A percentile compares a stretch with the other conserved stretches of the same genome.
phyloP scores from a whole-genome alignment of 2,797 vertebrate species.

The Sebastes ruberrimus region DNA sequence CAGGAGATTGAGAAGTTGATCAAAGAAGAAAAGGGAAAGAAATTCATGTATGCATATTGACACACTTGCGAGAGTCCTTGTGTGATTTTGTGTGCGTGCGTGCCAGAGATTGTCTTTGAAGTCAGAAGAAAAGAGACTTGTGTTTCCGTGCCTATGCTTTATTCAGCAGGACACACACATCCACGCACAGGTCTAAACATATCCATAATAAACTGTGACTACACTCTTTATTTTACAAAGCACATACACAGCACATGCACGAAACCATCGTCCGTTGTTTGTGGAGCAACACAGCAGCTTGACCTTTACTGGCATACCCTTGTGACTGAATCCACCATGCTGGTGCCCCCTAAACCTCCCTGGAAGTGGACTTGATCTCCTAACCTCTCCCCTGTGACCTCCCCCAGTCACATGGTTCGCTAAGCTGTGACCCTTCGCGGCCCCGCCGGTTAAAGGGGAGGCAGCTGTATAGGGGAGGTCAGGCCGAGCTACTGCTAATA shows the following conservation, averaged over 20 bases:
- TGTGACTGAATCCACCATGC: conserved; percentile 30
- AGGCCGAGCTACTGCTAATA: conserved; percentile 59
- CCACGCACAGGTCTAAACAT: conserved; percentile 28
- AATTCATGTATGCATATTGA: conserved; percentile 51
- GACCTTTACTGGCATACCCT: conserved; percentile 39
- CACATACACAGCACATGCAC: neutral
- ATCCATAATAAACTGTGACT: conserved; percentile 44
- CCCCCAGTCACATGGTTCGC: conserved; percentile 69
- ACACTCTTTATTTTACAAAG: neutral
- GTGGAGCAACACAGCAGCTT: conserved; percentile 16
- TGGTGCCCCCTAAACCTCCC: conserved; percentile 44
- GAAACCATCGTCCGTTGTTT: neutral
- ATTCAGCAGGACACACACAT: conserved; percentile 54
- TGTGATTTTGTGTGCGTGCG: conserved; percentile 27
- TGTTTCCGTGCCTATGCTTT: conserved; percentile 52
- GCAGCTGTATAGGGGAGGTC: conserved; percentile 68
- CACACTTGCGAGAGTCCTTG: conserved; percentile 33
- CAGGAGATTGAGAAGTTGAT: conserved; percentile 35
- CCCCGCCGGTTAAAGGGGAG: conserved; percentile 58
- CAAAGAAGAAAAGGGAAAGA: conserved; percentile 41
- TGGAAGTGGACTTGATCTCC: conserved; percentile 80
- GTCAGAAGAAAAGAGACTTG: conserved; percentile 55
- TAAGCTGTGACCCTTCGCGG: conserved; percentile 62
- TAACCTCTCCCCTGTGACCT: conserved; percentile 64
- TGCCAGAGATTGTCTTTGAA: conserved; percentile 62